Evolutionary conservation across 2,113 vertebrate species (phyloP).

Genomic region (Sturnus vulgaris): DNA sequence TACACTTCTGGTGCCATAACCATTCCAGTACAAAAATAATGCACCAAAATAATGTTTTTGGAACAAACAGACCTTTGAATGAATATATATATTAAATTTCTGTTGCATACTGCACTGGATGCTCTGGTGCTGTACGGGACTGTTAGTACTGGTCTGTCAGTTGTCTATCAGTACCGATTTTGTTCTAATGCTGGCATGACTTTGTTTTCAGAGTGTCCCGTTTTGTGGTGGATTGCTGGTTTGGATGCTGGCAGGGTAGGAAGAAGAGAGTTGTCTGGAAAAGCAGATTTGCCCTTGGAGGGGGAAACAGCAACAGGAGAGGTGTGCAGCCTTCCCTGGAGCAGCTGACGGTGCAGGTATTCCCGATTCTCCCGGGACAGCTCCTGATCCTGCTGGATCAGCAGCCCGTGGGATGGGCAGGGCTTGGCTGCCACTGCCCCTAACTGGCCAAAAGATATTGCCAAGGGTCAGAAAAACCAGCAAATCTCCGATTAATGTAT

Average conservation of each 20-base stretch:
- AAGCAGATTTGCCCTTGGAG: not conserved
- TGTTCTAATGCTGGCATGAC: not conserved
- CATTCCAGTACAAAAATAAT: not conserved
- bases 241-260: not conserved
- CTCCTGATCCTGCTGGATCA: not conserved
- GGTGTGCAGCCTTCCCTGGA: not conserved
- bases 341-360: not conserved
- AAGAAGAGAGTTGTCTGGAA: not conserved
- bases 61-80: not conserved
- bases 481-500: accelerated
- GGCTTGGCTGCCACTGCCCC: not conserved
- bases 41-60: not conserved
- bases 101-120: not conserved
- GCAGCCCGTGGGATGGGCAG: not conserved
- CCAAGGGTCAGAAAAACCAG: not conserved
- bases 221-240: not conserved
- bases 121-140: not conserved
- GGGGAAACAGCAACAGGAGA: not conserved
- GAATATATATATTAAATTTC: not conserved
- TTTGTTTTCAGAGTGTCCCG: not conserved
- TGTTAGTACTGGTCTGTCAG: not conserved
- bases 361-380: not conserved
- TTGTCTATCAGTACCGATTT: not conserved
- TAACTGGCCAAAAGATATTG: not conserved
- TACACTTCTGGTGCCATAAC: not conserved